Conservation (phyloP, 2,113 vertebrate species). For the Sebastes schlegelii region DNA sequence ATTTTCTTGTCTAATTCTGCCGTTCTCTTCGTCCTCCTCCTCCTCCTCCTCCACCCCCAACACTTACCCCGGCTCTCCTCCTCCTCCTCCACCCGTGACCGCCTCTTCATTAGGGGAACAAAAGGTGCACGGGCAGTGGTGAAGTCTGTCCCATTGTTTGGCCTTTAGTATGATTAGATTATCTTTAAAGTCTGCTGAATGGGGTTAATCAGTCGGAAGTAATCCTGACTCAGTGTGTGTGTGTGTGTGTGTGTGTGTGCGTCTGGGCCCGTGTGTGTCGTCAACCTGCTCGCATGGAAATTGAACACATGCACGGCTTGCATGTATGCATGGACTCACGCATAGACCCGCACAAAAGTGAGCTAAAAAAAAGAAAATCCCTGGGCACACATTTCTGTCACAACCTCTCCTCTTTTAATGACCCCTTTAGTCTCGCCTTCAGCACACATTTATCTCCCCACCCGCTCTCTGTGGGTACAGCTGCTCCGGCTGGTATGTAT, state of each 20-base stretch:
- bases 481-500: conserved; percentile 68
- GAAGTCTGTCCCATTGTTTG: conserved; percentile 79
- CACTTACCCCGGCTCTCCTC: conserved; percentile 14
- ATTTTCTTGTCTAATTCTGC: conserved; percentile 50
- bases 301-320: conserved; percentile 44
- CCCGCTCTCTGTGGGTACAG: conserved; percentile 74
- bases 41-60: conserved; percentile 7
- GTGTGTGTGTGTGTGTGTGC: conserved; percentile 67
- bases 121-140: conserved; percentile 71
- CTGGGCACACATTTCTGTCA: conserved; percentile 77
- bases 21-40: conserved; percentile 21
- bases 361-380: conserved; percentile 67
- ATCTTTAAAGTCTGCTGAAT: conserved; percentile 83
- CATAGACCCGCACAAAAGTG: conserved; percentile 46
- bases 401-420: conserved; percentile 73
- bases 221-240: conserved; percentile 77
- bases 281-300: conserved; percentile 68
- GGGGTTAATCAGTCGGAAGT: conserved; percentile 84
- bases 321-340: conserved; percentile 20
- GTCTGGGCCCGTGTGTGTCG: conserved; percentile 43
- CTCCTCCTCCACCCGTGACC: conserved; percentile 51
- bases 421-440: conserved; percentile 77
- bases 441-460: conserved; percentile 68
- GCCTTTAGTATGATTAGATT: conserved; percentile 85
- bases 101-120: conserved; percentile 79